These are phyloP conservation scores for Lepetodrilus schrolli DNA, from an alignment of 2,888 invertebrate species.

Conservation along the genomic window DNA sequence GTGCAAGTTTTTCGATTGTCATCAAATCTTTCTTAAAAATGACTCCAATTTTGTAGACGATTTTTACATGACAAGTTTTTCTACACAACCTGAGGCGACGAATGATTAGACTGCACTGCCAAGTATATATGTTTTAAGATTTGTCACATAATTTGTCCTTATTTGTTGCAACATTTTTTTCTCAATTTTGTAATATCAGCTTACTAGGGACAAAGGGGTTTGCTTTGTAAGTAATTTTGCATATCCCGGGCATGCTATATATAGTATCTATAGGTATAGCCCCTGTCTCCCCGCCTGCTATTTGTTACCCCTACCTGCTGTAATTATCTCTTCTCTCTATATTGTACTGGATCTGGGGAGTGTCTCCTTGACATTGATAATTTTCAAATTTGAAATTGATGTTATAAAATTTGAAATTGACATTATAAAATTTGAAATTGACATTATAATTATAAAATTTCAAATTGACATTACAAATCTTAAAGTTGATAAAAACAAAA, in stretches of 20 bases:
- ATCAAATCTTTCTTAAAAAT: constrained; percentile 24
- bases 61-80: constrained; percentile 4
- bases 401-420: not conserved
- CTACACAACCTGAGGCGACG: too few relatives aligned
- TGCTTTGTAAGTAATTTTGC: constrained; percentile 65
- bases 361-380: constrained; percentile 13
- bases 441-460: not conserved
- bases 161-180: constrained; percentile 29
- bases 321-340: constrained; percentile 16
- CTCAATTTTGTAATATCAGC: constrained; percentile 49
- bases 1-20: constrained; percentile 27
- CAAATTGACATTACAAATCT: not conserved
- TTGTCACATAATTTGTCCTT: constrained; percentile 30
- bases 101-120: too few relatives aligned
- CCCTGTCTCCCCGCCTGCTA: not conserved
- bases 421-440: not conserved
- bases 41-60: constrained; percentile 3
- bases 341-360: constrained; percentile 6
- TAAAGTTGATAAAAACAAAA: too few relatives aligned
- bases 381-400: not conserved
- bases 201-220: constrained; percentile 64
- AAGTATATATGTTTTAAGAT: not conserved
- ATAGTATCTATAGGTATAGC: not conserved
- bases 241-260: constrained; percentile 28
- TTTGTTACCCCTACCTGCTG: not conserved